Conservation (phyloP, 2,797 vertebrate species). For the Ispidina picta region DNA sequence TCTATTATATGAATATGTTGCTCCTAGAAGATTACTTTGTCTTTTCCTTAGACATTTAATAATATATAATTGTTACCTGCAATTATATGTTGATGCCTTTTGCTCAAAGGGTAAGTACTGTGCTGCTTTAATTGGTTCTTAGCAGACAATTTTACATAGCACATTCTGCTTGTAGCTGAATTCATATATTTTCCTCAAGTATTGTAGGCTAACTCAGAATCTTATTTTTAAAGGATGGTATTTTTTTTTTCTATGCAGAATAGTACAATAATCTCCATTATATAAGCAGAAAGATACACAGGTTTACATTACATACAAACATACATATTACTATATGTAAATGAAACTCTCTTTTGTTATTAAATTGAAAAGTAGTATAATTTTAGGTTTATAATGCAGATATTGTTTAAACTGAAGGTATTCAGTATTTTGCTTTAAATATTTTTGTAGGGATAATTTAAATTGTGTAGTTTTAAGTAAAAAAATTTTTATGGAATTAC, state of each 20-base stretch:
- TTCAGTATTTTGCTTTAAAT: conserved; percentile 70
- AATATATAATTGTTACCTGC: conserved; percentile 66
- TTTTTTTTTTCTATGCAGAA: conserved; percentile 56
- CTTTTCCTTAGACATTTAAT: conserved; percentile 67
- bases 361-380: conserved; percentile 59
- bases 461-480: conserved; percentile 64
- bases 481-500: conserved; percentile 66
- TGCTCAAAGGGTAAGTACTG: conserved; percentile 82
- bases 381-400: conserved; percentile 71
- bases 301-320: conserved; percentile 60
- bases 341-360: conserved; percentile 64
- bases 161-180: not conserved
- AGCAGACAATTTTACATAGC: conserved; percentile 15
- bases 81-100: conserved; percentile 75
- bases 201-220: not conserved
- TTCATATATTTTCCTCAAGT: not conserved
- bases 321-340: conserved; percentile 68
- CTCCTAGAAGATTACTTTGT: conserved; percentile 39
- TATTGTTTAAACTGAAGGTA: conserved; percentile 70
- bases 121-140: conserved; percentile 66
- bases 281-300: conserved; percentile 63
- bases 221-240: conserved; percentile 36
- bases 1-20: conserved; percentile 30
- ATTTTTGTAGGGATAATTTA: conserved; percentile 74
- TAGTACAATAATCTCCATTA: conserved; percentile 61